phyloP scores from a whole-genome alignment of 2,888 invertebrate genomes.

The Onchidella celtica region DNA sequence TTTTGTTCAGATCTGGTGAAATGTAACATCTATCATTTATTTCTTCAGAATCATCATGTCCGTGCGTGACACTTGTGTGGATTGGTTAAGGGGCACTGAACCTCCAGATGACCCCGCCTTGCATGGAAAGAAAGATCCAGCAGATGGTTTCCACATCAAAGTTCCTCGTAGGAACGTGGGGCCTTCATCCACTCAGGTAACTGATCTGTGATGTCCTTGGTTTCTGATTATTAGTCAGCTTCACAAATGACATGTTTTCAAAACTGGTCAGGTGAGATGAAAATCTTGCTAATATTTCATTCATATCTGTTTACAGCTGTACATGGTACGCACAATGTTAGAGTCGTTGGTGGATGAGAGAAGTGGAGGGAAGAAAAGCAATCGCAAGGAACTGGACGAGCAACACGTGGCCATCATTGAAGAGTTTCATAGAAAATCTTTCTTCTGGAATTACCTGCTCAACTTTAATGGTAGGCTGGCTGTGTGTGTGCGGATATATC shows the following conservation, averaged over 20 bases:
- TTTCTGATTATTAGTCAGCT: not conserved
- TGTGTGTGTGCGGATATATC: too few species aligned
- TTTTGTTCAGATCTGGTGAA: too few species aligned
- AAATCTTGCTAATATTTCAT: not conserved
- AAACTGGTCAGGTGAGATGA: not conserved
- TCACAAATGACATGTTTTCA: not conserved
- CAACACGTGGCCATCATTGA: conserved; percentile 95
- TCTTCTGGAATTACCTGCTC: conserved; percentile 97
- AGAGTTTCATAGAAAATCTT: conserved; percentile 96
- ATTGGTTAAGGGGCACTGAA: conserved; percentile 95
- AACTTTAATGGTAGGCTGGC: conserved; percentile 89
- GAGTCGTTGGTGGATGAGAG: conserved; percentile 99
- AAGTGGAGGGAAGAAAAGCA: conserved; percentile 95
- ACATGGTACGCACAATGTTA: conserved; percentile 99
- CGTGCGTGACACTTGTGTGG: conserved; percentile 97
- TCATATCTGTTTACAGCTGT: conserved; percentile 85
- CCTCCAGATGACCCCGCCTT: conserved; percentile 94
- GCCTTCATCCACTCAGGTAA: conserved; percentile 82
- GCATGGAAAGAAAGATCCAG: conserved; percentile 95
- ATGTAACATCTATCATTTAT: too few species aligned
- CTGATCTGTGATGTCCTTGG: not conserved
- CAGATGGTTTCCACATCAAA: conserved; percentile 89
- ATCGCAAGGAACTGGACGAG: conserved; percentile 97
- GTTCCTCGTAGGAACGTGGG: conserved; percentile 96
- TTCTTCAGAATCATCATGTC: conserved; percentile 93